Conservation (phyloP, 2,113 vertebrate genomes). For the Xenopus borealis region DNA sequence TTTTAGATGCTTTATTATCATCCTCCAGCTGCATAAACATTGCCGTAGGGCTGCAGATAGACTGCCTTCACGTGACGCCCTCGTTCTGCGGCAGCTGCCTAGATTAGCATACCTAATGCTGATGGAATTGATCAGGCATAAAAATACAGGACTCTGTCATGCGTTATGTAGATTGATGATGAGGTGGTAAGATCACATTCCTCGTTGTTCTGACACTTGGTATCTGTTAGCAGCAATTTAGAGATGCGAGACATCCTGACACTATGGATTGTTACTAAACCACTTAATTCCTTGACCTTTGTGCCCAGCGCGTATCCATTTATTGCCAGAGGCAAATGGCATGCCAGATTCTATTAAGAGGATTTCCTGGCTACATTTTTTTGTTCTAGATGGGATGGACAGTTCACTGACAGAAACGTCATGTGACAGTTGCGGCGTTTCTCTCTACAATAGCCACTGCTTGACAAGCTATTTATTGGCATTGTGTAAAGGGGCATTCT, state of each 20-base stretch:
- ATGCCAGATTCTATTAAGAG: constrained; percentile 7
- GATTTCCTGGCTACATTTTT: background rate
- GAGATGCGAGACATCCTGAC: constrained; percentile 21
- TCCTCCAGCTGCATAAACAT: background rate
- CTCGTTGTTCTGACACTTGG: constrained; percentile 19
- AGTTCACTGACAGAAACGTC: background rate
- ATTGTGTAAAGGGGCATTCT: too few species aligned
- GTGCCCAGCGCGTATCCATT: constrained; percentile 5
- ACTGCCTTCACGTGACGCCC: background rate
- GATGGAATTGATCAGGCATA: constrained; percentile 34
- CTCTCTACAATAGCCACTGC: background rate
- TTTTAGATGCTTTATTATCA: background rate
- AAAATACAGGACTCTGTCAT: constrained; percentile 27
- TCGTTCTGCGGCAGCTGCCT: background rate
- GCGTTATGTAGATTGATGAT: constrained; percentile 28
- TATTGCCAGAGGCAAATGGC: constrained; percentile 11
- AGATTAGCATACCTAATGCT: constrained; percentile 26
- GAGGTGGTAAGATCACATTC: constrained; percentile 19
- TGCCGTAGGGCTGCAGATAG: background rate
- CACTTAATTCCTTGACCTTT: constrained; percentile 13
- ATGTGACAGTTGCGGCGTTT: background rate
- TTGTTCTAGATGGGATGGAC: background rate
- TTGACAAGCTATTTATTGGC: too few species aligned
- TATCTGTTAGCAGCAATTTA: constrained; percentile 24
- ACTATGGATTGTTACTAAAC: constrained; percentile 24